Evolutionary conservation across 2,888 invertebrate species (phyloP).

Genomic region (Morpho helenor): DNA sequence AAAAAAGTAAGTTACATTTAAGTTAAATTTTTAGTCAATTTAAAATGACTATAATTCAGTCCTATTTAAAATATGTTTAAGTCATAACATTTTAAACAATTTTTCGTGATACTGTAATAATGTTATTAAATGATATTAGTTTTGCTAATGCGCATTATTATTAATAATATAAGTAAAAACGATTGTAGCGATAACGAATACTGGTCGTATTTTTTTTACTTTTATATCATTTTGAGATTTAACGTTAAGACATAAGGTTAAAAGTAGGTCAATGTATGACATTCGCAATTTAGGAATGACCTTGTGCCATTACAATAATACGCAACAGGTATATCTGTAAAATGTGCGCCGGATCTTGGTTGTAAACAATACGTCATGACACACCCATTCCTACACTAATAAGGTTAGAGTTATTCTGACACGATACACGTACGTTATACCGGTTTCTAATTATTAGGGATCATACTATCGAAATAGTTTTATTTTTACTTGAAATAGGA

Average conservation of each 20-base stretch:
- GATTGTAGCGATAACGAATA: conserved; percentile 15
- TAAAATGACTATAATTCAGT: no score
- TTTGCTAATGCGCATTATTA: conserved; percentile 6
- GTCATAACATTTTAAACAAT: no score
- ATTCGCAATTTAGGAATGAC: conserved; percentile 46
- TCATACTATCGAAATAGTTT: not conserved
- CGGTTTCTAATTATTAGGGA: not conserved
- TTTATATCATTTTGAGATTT: conserved; percentile 11
- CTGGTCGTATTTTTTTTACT: not conserved
- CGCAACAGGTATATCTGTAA: conserved; percentile 51
- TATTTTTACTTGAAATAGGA: not conserved
- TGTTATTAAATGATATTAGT: conserved; percentile 11
- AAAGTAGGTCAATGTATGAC: conserved; percentile 46
- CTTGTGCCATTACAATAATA: conserved; percentile 66
- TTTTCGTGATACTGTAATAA: no score
- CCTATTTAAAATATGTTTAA: no score
- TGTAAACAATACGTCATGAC: conserved; percentile 68
- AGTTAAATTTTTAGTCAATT: no score
- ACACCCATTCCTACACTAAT: conserved; percentile 73
- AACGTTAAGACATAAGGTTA: conserved; percentile 40
- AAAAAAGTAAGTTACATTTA: no score
- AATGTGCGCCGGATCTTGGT: conserved; percentile 37
- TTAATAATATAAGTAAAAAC: conserved; percentile 15
- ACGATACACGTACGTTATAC: not conserved
- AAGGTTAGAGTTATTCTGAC: conserved; percentile 35